Conservation (phyloP, 2,113 vertebrate species). For the Bambusicola thoracicus region DNA sequence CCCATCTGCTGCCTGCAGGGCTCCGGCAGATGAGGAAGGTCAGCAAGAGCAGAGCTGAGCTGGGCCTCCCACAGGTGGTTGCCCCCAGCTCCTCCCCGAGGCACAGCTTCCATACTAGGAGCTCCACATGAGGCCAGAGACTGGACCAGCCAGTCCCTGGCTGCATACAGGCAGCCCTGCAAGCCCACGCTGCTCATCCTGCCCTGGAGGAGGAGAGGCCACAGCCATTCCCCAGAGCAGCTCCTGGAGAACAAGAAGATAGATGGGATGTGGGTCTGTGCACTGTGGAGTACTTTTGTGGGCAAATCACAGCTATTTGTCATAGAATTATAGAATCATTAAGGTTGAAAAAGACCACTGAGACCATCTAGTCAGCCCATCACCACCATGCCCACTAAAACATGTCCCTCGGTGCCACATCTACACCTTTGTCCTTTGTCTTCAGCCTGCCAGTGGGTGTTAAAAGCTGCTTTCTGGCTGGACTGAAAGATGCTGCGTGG, state of each 20-base stretch:
- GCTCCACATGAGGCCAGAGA: accelerated
- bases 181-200: neutral
- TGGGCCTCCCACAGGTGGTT: accelerated
- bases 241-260: neutral
- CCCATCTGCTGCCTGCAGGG: neutral
- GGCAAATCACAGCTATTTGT: neutral
- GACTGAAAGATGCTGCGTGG: neutral
- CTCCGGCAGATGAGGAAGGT: neutral
- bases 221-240: neutral
- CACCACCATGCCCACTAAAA: too few relatives aligned
- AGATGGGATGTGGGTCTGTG: accelerated
- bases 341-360: too few relatives aligned
- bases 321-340: too few relatives aligned
- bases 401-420: too few relatives aligned
- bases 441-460: neutral
- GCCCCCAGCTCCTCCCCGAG: neutral
- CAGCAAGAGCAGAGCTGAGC: neutral
- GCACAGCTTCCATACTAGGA: accelerated
- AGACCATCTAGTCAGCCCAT: too few relatives aligned
- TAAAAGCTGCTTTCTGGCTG: neutral
- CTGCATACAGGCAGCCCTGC: accelerated
- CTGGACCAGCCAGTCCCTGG: neutral
- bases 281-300: neutral
- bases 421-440: neutral
- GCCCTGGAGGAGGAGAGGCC: accelerated